phyloP scores from a whole-genome alignment of 2,797 vertebrate species.

The Platalea minor region DNA sequence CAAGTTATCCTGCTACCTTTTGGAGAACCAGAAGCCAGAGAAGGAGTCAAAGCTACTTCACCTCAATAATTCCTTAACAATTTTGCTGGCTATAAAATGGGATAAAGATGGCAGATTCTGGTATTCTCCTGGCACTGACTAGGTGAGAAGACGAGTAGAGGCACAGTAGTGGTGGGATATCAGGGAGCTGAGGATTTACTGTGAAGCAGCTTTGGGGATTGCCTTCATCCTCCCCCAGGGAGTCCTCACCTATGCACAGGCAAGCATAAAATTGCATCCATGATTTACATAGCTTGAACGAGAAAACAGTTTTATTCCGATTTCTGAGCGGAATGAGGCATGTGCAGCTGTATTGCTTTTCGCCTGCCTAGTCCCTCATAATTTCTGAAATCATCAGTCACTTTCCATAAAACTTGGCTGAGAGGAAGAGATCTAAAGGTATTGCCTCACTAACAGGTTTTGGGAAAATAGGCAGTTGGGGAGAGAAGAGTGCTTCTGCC shows the following conservation, averaged over 20 bases:
- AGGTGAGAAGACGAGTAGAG: background rate
- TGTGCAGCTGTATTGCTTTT: background rate
- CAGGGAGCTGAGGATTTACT: background rate
- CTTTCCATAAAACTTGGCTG: background rate
- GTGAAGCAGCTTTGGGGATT: background rate
- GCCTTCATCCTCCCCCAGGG: background rate
- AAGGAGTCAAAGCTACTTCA: background rate
- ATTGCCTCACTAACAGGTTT: background rate
- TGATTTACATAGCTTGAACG: background rate
- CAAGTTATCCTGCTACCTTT: background rate
- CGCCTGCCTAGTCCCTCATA: background rate
- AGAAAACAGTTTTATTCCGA: background rate
- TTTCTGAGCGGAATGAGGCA: background rate
- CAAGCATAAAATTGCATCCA: background rate
- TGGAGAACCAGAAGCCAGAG: background rate
- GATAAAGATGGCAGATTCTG: background rate
- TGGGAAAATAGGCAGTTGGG: background rate
- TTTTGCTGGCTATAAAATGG: background rate
- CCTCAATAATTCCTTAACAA: background rate
- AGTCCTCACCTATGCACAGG: background rate
- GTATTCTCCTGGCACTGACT: background rate
- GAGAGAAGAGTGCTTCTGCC: background rate
- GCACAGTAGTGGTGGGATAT: background rate
- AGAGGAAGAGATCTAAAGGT: background rate
- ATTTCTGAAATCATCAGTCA: background rate